These are phyloP conservation scores for Trinorchestia longiramus DNA, from an alignment of 1,140 invertebrate genomes.

Conservation along the genomic window DNA sequence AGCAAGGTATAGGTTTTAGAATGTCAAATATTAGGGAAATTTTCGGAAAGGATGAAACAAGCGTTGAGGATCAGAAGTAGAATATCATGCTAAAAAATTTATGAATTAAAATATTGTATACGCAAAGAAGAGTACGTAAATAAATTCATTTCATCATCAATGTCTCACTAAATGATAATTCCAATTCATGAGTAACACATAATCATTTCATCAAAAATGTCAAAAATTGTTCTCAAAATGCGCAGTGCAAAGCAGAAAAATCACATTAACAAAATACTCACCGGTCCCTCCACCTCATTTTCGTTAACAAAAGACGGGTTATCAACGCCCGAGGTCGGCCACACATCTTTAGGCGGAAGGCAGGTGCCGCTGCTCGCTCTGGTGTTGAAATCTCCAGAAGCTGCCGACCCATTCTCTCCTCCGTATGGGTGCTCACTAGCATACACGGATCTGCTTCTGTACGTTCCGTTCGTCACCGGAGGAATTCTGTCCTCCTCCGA, in stretches of 20 bases:
- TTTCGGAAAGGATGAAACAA: background rate
- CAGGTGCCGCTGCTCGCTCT: background rate
- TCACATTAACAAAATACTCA: background rate
- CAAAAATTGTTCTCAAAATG: background rate
- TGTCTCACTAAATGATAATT: background rate
- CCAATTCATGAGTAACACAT: background rate
- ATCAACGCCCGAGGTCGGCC: background rate
- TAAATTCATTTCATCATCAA: background rate
- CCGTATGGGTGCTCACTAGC: background rate
- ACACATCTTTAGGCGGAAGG: background rate
- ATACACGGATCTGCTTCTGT: background rate
- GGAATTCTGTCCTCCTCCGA: background rate
- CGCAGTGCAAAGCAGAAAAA: background rate
- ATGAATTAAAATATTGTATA: background rate
- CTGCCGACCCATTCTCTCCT: background rate
- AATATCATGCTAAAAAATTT: background rate
- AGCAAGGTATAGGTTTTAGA: background rate
- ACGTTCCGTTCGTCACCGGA: background rate
- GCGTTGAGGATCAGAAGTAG: background rate
- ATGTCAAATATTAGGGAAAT: background rate
- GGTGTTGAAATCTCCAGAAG: background rate
- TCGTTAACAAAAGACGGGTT: constrained; percentile 6
- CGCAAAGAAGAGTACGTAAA: background rate
- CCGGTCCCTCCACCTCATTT: background rate
- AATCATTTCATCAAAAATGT: background rate